These are phyloP conservation scores for Arctocebus calabarensis DNA, from an alignment of 2,797 vertebrate species.

Conservation along the genomic window DNA sequence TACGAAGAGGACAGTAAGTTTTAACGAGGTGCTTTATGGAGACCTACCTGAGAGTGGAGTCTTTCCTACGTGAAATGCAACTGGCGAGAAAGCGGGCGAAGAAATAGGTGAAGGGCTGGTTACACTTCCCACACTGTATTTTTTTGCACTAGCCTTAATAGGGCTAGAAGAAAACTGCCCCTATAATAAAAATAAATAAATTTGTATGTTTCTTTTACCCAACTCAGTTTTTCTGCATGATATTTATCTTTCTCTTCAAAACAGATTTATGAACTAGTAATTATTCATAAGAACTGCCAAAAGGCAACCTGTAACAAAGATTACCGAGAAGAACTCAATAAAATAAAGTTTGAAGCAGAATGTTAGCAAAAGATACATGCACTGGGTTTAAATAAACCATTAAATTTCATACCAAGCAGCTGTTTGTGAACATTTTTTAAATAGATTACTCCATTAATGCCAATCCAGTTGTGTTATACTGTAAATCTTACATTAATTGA, in stretches of 20 bases:
- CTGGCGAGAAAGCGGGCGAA: too few relatives aligned
- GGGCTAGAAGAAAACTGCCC: constrained; percentile 57
- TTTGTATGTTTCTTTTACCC: background rate
- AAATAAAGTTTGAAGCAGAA: constrained; percentile 20
- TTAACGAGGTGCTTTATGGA: background rate
- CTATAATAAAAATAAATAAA: constrained; percentile 84
- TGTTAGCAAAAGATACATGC: background rate
- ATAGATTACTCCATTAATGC: constrained; percentile 25
- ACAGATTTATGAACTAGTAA: constrained; percentile 27
- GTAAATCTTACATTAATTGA: background rate
- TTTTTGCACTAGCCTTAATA: too few relatives aligned
- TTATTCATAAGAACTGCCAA: background rate
- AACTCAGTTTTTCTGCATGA: background rate
- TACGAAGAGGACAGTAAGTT: background rate
- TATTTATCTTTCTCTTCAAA: constrained; percentile 7
- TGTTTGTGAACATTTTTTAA: constrained; percentile 20
- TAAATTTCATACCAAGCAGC: background rate
- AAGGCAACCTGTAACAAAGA: constrained; percentile 20
- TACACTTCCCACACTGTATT: too few relatives aligned
- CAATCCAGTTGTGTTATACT: background rate
- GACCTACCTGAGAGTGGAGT: constrained; percentile 88
- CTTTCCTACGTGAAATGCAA: too few relatives aligned
- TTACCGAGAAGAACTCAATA: background rate
- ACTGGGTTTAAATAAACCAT: constrained; percentile 17
- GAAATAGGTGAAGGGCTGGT: too few relatives aligned